Evolutionary conservation across 2,113 vertebrate species (phyloP).

Genomic region (Trichomycterus rosablanca): DNA sequence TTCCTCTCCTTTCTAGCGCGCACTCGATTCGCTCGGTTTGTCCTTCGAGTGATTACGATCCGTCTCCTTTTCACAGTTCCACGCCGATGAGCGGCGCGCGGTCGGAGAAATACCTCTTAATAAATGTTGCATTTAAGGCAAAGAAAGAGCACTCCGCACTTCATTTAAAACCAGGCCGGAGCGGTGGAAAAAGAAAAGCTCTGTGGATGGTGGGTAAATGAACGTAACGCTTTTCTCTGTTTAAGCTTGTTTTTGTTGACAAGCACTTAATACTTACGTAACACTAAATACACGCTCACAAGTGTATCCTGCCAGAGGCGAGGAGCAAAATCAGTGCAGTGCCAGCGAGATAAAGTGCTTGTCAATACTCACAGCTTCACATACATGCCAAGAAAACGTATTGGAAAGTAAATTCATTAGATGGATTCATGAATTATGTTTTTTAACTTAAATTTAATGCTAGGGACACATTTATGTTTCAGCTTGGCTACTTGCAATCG

Average conservation of each 20-base stretch:
- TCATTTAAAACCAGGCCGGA: slow-evolving; percentile 45
- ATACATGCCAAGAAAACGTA: too few species aligned
- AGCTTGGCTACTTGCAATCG: too few species aligned
- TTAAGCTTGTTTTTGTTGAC: slow-evolving; percentile 56
- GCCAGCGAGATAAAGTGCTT: too few species aligned
- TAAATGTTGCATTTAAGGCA: slow-evolving; percentile 58
- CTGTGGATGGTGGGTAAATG: background rate
- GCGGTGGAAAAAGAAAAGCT: slow-evolving; percentile 37
- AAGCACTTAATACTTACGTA: slow-evolving; percentile 52
- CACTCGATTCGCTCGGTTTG: slow-evolving; percentile 50
- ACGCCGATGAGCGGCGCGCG: slow-evolving; percentile 49
- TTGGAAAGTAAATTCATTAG: too few species aligned
- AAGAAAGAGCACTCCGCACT: slow-evolving; percentile 36
- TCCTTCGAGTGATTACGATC: slow-evolving; percentile 60
- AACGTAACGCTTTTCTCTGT: background rate
- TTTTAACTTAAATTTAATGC: too few species aligned
- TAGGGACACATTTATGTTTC: too few species aligned
- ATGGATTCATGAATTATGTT: too few species aligned
- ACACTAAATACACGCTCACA: slow-evolving; percentile 50
- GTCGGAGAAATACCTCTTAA: slow-evolving; percentile 56
- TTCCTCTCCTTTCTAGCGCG: slow-evolving; percentile 23
- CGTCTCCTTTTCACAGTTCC: slow-evolving; percentile 56
- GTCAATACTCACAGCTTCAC: too few species aligned
- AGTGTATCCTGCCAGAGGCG: slow-evolving; percentile 51
- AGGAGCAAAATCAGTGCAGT: slow-evolving; percentile 36